Percentiles rank a stretch among this genome's conserved stretches.
Conservation (phyloP, 1,140 invertebrate species). For the Phthorimaea operculella region DNA sequence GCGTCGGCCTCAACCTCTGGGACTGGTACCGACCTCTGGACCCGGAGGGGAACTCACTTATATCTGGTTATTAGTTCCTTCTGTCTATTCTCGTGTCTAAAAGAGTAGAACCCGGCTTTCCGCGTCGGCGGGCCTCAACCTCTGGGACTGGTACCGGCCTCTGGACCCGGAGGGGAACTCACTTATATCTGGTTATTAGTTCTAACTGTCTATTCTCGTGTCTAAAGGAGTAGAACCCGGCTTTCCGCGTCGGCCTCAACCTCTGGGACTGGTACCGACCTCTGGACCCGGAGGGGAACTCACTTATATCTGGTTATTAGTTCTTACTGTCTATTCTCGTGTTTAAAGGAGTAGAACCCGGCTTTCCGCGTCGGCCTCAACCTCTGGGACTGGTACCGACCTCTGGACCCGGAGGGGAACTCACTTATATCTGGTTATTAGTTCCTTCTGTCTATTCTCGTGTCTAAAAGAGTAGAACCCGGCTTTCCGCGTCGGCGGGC, state of each 20-base stretch:
- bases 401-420: conserved; percentile 73
- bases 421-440: conserved; percentile 73
- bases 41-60: conserved; percentile 71
- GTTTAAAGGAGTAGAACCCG: too few species aligned
- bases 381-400: conserved; percentile 74
- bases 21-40: conserved; percentile 74
- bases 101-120: too few species aligned
- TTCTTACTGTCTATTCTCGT: neutral
- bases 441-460: too few species aligned
- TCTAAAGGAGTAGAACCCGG: too few species aligned
- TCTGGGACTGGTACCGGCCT: conserved; percentile 74
- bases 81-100: too few species aligned
- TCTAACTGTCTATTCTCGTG: too few species aligned
- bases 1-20: conserved; percentile 75
- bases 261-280: conserved; percentile 75
- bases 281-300: conserved; percentile 73
- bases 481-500: conserved; percentile 73
- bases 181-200: conserved; percentile 72
- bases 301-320: conserved; percentile 72
- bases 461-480: too few species aligned
- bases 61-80: conserved; percentile 68
- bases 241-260: conserved; percentile 75
- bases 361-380: conserved; percentile 75
- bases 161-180: conserved; percentile 73
- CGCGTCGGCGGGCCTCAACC: conserved; percentile 74